phyloP scores from a whole-genome alignment of 2,113 vertebrate species.

The Coregonus clupeaformis region DNA sequence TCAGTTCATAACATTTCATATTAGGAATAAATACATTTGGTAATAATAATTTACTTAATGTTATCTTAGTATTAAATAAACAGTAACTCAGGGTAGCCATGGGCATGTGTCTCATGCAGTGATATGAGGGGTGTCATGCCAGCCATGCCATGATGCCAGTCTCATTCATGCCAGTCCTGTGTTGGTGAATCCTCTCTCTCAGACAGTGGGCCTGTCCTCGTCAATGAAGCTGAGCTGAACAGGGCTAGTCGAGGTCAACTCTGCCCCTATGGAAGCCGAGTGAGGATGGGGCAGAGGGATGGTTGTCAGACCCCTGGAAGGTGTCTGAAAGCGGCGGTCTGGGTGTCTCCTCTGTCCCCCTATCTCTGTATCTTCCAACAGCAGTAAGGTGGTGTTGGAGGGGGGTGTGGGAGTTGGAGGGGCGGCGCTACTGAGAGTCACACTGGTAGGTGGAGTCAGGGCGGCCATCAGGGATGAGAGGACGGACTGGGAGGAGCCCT shows the following conservation, averaged over 20 bases:
- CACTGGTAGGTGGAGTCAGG: conserved; percentile 60
- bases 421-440: conserved; percentile 51
- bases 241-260: background rate
- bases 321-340: background rate
- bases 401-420: conserved; percentile 29
- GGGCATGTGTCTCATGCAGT: conserved; percentile 50
- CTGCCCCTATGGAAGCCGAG: conserved; percentile 24
- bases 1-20: conserved; percentile 6
- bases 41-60: too few species aligned
- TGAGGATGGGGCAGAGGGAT: conserved; percentile 38
- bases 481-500: conserved; percentile 46
- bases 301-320: conserved; percentile 30
- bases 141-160: background rate
- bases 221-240: conserved; percentile 73
- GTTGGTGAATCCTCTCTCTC: conserved; percentile 20
- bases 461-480: conserved; percentile 41
- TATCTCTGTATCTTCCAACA: conserved; percentile 29
- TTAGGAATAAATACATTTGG: background rate
- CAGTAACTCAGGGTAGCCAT: background rate
- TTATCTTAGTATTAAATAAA: conserved; percentile 26
- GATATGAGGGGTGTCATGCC: conserved; percentile 40
- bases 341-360: background rate
- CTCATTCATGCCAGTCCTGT: background rate
- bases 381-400: conserved; percentile 20
- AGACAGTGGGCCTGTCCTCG: conserved; percentile 68